These are phyloP conservation scores for Habroteleia sp. DNA, from an alignment of 2,888 invertebrate genomes.

Conservation along the genomic window DNA sequence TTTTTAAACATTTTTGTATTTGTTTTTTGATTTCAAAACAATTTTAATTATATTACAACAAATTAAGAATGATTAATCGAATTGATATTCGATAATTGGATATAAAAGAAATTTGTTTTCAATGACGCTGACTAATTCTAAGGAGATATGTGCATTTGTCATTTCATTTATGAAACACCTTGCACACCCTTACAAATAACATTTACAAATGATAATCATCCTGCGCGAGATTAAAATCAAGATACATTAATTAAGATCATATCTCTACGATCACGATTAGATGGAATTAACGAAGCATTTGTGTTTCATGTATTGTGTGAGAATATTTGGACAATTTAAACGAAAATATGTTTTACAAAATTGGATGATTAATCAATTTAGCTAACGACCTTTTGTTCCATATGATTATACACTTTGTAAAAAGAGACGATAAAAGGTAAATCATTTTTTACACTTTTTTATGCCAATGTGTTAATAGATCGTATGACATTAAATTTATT, in stretches of 20 bases:
- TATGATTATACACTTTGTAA: no score
- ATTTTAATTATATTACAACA: no score
- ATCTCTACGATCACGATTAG: constrained; percentile 60
- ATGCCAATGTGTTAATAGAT: no score
- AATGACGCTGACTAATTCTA: constrained; percentile 36
- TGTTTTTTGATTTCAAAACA: no score
- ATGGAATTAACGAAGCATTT: constrained; percentile 58
- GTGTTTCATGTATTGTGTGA: constrained; percentile 14
- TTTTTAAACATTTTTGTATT: no score
- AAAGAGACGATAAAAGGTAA: no score
- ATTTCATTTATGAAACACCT: constrained; percentile 50
- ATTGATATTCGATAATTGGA: constrained; percentile 19
- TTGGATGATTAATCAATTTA: no score
- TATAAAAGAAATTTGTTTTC: constrained; percentile 5
- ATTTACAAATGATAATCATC: constrained; percentile 67
- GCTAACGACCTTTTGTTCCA: no score
- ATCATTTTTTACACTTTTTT: no score
- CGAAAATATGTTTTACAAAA: no score
- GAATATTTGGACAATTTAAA: constrained; percentile 12
- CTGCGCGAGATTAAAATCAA: constrained; percentile 65
- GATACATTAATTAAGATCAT: constrained; percentile 63
- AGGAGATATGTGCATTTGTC: constrained; percentile 54
- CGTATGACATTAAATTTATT: no score
- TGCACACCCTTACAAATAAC: constrained; percentile 40
- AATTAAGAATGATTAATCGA: constrained; percentile 3